Percentiles rank a stretch among this genome's conserved stretches.
Evolutionary conservation across 2,888 invertebrate species (phyloP).

Genomic region (Latrodectus hesperus): DNA sequence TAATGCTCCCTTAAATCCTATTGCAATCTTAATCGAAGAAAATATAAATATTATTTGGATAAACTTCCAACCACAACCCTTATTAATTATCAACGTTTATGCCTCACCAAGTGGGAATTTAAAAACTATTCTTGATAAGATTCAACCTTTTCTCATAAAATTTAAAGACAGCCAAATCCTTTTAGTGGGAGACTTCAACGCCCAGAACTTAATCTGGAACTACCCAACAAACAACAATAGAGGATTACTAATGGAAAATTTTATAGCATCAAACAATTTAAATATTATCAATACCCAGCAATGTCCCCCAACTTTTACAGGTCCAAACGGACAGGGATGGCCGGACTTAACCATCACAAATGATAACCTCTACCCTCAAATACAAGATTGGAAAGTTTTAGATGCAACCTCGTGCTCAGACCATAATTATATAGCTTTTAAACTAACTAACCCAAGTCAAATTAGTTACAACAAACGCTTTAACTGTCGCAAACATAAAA

Average conservation of each 20-base stretch:
- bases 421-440: not conserved
- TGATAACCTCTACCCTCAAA: not conserved
- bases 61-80: no score
- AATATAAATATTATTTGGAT: no score
- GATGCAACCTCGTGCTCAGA: not conserved
- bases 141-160: no score
- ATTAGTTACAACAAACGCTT: not conserved
- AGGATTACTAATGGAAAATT: not conserved
- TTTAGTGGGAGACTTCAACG: no score
- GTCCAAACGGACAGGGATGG: not conserved
- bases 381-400: not conserved
- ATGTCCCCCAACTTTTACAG: not conserved
- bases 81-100: no score
- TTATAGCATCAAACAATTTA: not conserved
- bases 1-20: no score
- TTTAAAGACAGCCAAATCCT: no score
- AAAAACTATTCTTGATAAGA: no score
- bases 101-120: no score
- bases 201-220: not conserved
- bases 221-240: not conserved
- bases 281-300: not conserved
- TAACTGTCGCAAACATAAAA: not conserved
- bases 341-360: not conserved
- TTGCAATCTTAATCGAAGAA: no score
- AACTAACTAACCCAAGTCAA: not conserved